Conservation (phyloP, 1,140 invertebrate species). For the Lucilia cuprina region DNA sequence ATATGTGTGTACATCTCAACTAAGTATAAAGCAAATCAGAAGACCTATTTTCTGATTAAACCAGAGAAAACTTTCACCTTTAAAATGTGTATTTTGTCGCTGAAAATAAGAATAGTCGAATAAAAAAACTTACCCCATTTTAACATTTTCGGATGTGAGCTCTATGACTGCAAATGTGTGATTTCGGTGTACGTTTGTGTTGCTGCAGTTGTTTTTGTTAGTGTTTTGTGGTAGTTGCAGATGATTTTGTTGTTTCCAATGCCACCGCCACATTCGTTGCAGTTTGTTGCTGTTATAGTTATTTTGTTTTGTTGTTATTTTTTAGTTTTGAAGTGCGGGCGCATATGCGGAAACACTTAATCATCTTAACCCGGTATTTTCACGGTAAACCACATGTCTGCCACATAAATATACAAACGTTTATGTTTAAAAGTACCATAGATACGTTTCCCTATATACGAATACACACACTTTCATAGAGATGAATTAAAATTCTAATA, state of each 20-base stretch:
- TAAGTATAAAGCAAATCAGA: too few species aligned
- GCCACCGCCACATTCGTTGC: neutral
- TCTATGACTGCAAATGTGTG: neutral
- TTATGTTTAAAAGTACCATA: slow-evolving; percentile 38
- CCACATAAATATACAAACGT: slow-evolving; percentile 39
- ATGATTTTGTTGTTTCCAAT: slow-evolving; percentile 23
- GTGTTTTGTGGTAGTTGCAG: slow-evolving; percentile 29
- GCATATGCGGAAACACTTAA: slow-evolving; percentile 57
- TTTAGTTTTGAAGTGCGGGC: slow-evolving; percentile 42
- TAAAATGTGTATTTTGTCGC: too few species aligned
- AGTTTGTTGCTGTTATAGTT: neutral
- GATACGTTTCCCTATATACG: slow-evolving; percentile 15
- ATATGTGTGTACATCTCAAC: too few species aligned
- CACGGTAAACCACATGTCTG: slow-evolving; percentile 39
- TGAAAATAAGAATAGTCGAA: too few species aligned
- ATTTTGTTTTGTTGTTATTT: neutral
- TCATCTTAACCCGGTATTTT: slow-evolving; percentile 51
- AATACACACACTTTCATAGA: slow-evolving; percentile 21
- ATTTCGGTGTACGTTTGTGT: neutral
- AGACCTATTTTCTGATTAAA: too few species aligned
- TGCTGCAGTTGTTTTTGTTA: neutral
- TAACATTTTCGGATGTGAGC: too few species aligned
- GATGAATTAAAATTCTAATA: slow-evolving; percentile 22
- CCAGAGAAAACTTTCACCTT: too few species aligned
- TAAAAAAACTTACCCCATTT: too few species aligned